Conservation (phyloP, 2,113 vertebrate genomes). For the Calcarius ornatus region DNA sequence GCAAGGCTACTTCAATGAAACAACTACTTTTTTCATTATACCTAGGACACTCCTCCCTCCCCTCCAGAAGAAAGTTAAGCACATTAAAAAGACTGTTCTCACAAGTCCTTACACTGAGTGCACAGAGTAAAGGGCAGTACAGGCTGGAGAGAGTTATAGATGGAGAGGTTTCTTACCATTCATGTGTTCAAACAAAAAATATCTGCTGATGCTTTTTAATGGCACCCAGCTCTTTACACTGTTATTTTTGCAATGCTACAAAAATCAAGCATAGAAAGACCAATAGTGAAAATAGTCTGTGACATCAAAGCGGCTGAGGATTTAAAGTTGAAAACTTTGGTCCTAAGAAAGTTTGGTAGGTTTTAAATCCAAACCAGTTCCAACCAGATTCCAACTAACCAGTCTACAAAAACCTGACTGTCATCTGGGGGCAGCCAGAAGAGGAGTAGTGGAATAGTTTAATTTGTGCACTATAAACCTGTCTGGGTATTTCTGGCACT, state of each 20-base stretch:
- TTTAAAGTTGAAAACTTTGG: background rate
- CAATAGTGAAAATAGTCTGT: background rate
- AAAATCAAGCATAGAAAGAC: background rate
- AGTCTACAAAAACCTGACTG: background rate
- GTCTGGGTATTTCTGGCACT: constrained; percentile 56
- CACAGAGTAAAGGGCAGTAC: background rate
- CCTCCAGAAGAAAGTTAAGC: background rate
- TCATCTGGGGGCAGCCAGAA: background rate
- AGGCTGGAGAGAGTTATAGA: background rate
- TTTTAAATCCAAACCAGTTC: background rate
- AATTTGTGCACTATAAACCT: constrained; percentile 44
- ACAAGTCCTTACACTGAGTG: background rate
- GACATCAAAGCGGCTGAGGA: background rate
- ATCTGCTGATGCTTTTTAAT: background rate
- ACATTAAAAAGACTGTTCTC: background rate
- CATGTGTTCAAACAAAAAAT: background rate
- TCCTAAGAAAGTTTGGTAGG: background rate
- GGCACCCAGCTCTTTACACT: background rate
- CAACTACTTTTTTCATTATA: background rate
- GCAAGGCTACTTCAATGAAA: background rate
- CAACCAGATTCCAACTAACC: background rate
- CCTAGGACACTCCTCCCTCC: background rate
- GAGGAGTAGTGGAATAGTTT: background rate
- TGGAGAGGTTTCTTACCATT: background rate
- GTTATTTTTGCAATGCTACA: background rate